phyloP scores from a whole-genome alignment of 2,113 vertebrate genomes.

The Zapus hudsonius region DNA sequence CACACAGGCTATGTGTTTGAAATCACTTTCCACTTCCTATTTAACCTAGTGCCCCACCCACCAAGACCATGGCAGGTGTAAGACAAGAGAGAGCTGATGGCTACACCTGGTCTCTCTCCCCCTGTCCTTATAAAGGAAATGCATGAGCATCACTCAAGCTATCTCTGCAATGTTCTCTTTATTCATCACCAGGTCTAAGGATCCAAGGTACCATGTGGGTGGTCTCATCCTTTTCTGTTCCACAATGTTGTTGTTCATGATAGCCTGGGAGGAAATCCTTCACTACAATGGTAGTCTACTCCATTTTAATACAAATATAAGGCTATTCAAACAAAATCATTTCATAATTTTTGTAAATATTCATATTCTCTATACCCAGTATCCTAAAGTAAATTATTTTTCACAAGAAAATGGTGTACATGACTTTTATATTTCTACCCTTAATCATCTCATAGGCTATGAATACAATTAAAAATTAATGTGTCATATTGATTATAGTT shows the following conservation, averaged over 20 bases:
- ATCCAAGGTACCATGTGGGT: not conserved
- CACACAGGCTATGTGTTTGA: not conserved
- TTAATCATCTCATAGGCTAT: not conserved
- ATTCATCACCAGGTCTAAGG: not conserved
- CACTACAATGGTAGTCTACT: not conserved
- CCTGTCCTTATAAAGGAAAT: not conserved
- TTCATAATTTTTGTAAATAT: not conserved
- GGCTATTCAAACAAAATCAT: not conserved
- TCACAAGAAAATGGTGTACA: not conserved
- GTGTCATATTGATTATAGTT: not conserved
- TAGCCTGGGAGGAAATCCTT: not conserved
- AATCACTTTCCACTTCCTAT: not conserved
- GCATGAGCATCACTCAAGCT: not conserved
- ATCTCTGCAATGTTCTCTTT: not conserved
- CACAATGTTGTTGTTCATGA: not conserved
- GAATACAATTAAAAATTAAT: not conserved
- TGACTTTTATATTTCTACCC: not conserved
- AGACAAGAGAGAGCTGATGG: not conserved
- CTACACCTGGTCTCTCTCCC: not conserved
- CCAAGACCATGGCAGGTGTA: not conserved
- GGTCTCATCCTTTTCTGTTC: not conserved
- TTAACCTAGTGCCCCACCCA: not conserved
- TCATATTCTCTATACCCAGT: not conserved
- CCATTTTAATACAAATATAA: not conserved
- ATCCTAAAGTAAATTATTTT: not conserved